These are phyloP conservation scores for Benitochromis conjunctus DNA, from an alignment of 2,113 vertebrate species.

Conservation along the genomic window DNA sequence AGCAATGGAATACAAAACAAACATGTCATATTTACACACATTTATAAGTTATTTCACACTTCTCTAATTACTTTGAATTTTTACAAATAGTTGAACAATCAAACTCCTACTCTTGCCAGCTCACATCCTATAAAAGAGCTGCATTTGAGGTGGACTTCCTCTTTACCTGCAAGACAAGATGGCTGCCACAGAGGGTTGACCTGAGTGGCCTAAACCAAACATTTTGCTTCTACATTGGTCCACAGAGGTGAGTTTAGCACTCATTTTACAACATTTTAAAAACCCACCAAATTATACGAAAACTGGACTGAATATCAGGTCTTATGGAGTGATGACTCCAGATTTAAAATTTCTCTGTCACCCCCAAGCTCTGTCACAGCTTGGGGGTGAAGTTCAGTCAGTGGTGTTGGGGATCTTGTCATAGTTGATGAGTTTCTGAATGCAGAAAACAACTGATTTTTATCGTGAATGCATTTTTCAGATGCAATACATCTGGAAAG, in stretches of 20 bases:
- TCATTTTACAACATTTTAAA: neutral
- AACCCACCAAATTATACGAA: neutral
- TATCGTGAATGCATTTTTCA: neutral
- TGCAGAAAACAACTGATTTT: neutral
- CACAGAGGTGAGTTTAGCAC: too few relatives aligned
- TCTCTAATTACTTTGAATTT: neutral
- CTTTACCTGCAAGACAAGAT: neutral
- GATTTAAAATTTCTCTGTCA: neutral
- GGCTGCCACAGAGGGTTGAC: neutral
- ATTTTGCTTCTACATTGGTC: too few relatives aligned
- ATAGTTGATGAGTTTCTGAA: neutral
- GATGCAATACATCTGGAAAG: neutral
- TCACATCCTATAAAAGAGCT: neutral
- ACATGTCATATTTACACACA: too few relatives aligned
- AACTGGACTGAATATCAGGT: neutral
- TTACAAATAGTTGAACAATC: neutral
- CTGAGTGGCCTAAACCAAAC: neutral
- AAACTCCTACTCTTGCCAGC: neutral
- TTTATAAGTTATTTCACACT: too few relatives aligned
- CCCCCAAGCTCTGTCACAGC: neutral
- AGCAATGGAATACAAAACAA: too few relatives aligned
- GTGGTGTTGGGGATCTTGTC: neutral
- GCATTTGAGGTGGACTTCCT: neutral
- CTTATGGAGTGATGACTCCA: neutral
- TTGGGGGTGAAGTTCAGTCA: neutral